Percentiles rank a stretch among this genome's conserved stretches.
These are phyloP conservation scores for Machimus atricapillus DNA, from an alignment of 2,888 invertebrate species.

Conservation along the genomic window DNA sequence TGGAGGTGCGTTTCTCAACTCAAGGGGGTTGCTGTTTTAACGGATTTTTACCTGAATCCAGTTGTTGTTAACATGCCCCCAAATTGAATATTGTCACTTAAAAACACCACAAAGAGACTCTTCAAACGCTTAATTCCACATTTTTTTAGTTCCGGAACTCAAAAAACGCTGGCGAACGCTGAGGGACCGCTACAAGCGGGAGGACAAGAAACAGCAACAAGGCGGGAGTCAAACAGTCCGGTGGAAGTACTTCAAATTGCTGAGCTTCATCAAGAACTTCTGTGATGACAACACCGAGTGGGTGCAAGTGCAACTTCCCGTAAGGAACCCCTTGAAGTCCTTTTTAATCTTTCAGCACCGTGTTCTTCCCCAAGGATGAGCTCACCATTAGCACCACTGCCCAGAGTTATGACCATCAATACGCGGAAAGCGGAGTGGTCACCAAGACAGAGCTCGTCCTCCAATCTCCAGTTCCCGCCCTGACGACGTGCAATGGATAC, in stretches of 20 bases:
- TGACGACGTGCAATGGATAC: not conserved
- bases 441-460: not conserved
- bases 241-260: not conserved
- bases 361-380: not conserved
- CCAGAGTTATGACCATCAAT: not conserved
- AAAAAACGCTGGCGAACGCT: slow-evolving; percentile 17
- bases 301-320: not conserved
- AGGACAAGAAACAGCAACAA: not conserved
- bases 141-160: not conserved
- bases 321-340: not conserved
- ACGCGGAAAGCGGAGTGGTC: not conserved
- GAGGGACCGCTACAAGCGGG: not conserved
- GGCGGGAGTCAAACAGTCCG: not conserved
- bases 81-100: not conserved
- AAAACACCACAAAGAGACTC: not conserved
- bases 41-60: not conserved
- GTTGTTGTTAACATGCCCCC: not conserved
- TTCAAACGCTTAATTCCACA: not conserved
- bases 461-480: not conserved
- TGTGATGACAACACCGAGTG: not conserved
- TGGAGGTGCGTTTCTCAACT: not conserved
- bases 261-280: not conserved
- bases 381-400: not conserved
- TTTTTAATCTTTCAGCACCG: not conserved
- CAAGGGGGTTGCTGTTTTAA: not conserved